phyloP scores from a whole-genome alignment of 2,113 vertebrate species.

The Channa argus region DNA sequence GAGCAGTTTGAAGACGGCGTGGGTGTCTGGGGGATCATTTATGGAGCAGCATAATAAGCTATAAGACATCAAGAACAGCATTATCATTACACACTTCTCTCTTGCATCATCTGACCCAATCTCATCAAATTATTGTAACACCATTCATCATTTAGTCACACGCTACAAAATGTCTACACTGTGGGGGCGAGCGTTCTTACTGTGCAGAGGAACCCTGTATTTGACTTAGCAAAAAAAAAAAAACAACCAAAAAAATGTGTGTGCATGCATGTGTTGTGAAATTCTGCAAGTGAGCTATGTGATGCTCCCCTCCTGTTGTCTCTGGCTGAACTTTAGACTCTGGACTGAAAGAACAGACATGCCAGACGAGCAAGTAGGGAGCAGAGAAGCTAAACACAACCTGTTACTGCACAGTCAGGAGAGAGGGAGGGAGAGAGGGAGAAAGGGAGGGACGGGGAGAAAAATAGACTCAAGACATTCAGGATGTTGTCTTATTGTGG shows the following conservation, averaged over 20 bases:
- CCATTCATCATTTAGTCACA: slow-evolving; percentile 75
- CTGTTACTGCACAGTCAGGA: slow-evolving; percentile 49
- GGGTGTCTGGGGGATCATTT: slow-evolving; percentile 63
- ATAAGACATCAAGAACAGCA: slow-evolving; percentile 71
- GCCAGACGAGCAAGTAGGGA: slow-evolving; percentile 50
- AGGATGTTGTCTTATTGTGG: slow-evolving; percentile 1
- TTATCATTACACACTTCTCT: slow-evolving; percentile 63
- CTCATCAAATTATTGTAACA: slow-evolving; percentile 77
- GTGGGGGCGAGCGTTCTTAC: slow-evolving; percentile 61
- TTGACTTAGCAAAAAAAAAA: slow-evolving; percentile 40
- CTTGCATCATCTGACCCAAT: slow-evolving; percentile 78
- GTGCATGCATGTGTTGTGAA: slow-evolving; percentile 43
- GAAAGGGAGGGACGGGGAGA: background rate
- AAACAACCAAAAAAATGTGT: background rate
- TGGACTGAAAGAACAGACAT: slow-evolving; percentile 54
- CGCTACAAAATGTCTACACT: slow-evolving; percentile 50
- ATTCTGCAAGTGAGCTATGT: slow-evolving; percentile 43
- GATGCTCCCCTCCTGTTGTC: slow-evolving; percentile 61
- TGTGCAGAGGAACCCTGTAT: slow-evolving; percentile 41
- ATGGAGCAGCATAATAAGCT: slow-evolving; percentile 57
- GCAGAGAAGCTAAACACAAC: slow-evolving; percentile 62
- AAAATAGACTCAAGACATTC: slow-evolving; percentile 1
- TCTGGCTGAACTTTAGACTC: slow-evolving; percentile 67
- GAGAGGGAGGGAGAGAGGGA: background rate
- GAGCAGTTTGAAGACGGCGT: slow-evolving; percentile 63